Evolutionary conservation across 2,113 vertebrate species (phyloP).

Genomic region (Martes martes): DNA sequence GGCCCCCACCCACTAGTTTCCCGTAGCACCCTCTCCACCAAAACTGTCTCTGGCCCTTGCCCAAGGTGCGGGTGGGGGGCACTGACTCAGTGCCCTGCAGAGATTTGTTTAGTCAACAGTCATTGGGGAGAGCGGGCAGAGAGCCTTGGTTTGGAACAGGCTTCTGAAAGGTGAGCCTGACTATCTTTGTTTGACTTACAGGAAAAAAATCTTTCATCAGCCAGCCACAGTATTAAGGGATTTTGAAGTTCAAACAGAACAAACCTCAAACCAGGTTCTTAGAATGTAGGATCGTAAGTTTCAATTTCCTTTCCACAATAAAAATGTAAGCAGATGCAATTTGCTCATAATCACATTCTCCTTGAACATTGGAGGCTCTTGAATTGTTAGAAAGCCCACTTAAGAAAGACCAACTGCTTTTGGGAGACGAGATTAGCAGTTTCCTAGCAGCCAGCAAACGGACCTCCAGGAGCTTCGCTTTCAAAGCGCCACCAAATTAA

Average conservation of each 20-base stretch:
- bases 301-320: constrained; percentile 56
- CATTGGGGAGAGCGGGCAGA: neutral
- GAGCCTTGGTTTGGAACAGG: neutral
- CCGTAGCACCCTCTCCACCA: neutral
- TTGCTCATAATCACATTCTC: constrained; percentile 15
- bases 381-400: neutral
- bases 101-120: neutral
- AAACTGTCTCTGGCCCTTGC: neutral
- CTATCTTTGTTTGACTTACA: constrained; percentile 42
- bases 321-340: constrained; percentile 51
- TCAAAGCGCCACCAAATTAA: constrained; percentile 16
- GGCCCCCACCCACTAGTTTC: neutral
- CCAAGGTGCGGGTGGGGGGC: neutral
- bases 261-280: constrained; percentile 40
- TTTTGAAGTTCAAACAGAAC: constrained; percentile 59
- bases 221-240: constrained; percentile 42
- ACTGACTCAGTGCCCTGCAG: neutral
- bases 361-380: neutral
- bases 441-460: neutral
- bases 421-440: neutral
- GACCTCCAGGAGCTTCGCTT: neutral
- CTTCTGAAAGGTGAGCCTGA: constrained; percentile 27
- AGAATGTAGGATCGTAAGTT: constrained; percentile 1
- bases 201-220: constrained; percentile 40
- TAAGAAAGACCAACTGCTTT: neutral